Base-by-base conservation (phyloP, 2,888 invertebrate genomes). In the Geotrupes spiniger region DNA sequence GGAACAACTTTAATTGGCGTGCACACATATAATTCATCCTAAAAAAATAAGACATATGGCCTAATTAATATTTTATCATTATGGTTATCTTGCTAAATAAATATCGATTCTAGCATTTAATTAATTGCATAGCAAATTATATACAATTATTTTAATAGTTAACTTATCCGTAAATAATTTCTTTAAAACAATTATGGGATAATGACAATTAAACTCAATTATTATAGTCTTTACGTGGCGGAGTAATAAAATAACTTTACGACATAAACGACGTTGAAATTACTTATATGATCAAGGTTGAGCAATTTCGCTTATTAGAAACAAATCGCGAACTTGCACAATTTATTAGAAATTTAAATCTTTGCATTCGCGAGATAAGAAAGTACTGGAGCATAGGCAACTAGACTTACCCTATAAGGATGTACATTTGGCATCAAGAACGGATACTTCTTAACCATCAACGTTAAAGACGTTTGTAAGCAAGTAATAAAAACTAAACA, bases 11-110 rank as follows among this genome's bases (percentile, higher is more conserved):
- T 85, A 43, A 93, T 85, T 4, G 94, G 90, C 9, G 94, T 92
- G 72, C 96, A 96, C 15, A 95, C 74, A 69, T 96, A 96, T 8
- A 91, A 76, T 70, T 96, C 96, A 62, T 89, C 87, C 94, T 95
- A 77, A 53, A 84, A 21, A 27, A 29, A 39, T 11, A 38, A 15
- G 16, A 8, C 42, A 42, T 29, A 29, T 15, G 17, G 9, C 31
- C 17, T 10, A 31, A 4, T 42, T 42, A 16, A 9, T 26, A n/a
- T n/a, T 36, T 36, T 4, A 5, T 11, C 14, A 14, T 36, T 5
- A 14, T 9, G 36, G 17, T 2, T 33, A 33, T 8, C 2, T 2
- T 28, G n/a, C 11, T 33, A 14, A 33, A 10, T 10, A 1, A 1
- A n/a, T n/a, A n/a, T n/a, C n/a, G n/a, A n/a, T n/a, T n/a, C n/a